Conservation (phyloP, 2,888 invertebrate species). For the Cerastis rubricosa region DNA sequence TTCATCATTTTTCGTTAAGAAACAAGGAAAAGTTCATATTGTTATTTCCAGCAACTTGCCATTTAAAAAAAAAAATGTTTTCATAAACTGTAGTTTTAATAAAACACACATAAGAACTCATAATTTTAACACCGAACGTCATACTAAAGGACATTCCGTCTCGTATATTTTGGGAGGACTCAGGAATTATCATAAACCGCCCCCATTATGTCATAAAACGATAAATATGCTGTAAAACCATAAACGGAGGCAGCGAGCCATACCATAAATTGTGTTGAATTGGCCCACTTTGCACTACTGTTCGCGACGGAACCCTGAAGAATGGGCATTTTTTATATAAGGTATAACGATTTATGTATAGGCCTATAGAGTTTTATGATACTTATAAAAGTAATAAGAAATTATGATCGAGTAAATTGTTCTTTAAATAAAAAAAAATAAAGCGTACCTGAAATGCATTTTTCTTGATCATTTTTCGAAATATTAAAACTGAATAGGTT, state of each 20-base stretch:
- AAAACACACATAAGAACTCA: slow-evolving; percentile 2
- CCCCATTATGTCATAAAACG: slow-evolving; percentile 85
- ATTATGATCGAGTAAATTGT: slow-evolving; percentile 34
- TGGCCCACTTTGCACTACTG: slow-evolving; percentile 83
- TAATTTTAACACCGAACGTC: slow-evolving; percentile 48
- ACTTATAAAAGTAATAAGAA: slow-evolving; percentile 60
- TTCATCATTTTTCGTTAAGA: background rate
- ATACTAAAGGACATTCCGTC: slow-evolving; percentile 66
- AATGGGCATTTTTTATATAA: slow-evolving; percentile 65
- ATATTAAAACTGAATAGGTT: background rate
- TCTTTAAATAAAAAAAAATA: background rate
- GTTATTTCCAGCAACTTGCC: background rate
- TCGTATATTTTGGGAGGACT: slow-evolving; percentile 61
- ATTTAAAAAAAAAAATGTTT: background rate
- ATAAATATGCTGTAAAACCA: slow-evolving; percentile 90
- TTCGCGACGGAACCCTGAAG: slow-evolving; percentile 64
- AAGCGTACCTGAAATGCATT: background rate
- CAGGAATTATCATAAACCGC: slow-evolving; percentile 83
- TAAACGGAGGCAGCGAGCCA: slow-evolving; percentile 85
- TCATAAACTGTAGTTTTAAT: background rate
- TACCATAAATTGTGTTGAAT: slow-evolving; percentile 85
- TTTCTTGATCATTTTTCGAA: background rate
- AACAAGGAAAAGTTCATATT: background rate
- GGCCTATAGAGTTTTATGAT: slow-evolving; percentile 52
- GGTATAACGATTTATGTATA: slow-evolving; percentile 56